Conservation (phyloP, 2,888 invertebrate species). For the Ommatoiulus sabulosus region DNA sequence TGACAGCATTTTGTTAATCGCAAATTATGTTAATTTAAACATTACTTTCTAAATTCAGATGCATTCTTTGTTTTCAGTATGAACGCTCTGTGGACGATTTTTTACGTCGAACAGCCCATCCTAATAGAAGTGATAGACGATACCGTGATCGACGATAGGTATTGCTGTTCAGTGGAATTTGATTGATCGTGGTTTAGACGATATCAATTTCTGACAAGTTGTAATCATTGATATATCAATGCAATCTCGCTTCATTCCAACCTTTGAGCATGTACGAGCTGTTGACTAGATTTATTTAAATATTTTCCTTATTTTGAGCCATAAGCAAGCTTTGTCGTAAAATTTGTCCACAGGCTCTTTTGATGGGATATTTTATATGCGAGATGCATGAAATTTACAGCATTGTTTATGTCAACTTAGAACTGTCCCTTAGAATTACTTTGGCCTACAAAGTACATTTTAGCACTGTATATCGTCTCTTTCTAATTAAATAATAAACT, state of each 20-base stretch:
- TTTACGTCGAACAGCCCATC: conserved; percentile 77
- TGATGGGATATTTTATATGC: background rate
- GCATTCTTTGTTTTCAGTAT: conserved; percentile 70
- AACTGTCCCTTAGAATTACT: background rate
- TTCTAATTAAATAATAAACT: conserved; percentile 17
- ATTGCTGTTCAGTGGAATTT: background rate
- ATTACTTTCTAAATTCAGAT: background rate
- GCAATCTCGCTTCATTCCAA: conserved; percentile 20
- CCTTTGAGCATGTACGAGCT: background rate
- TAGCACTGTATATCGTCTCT: background rate
- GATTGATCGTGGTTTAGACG: background rate
- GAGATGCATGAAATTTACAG: background rate
- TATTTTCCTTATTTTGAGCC: background rate
- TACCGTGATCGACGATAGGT: conserved; percentile 70
- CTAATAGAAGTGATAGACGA: conserved; percentile 72
- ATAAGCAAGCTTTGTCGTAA: background rate
- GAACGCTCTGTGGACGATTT: conserved; percentile 91
- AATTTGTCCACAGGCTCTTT: background rate
- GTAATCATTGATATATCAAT: background rate
- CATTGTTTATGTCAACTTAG: background rate
- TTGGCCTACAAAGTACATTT: background rate
- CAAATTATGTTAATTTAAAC: background rate
- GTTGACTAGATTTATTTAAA: background rate
- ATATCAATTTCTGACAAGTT: background rate
- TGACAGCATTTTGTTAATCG: background rate